These are phyloP conservation scores for Synergus itoensis DNA, from an alignment of 2,888 invertebrate species.

Conservation along the genomic window DNA sequence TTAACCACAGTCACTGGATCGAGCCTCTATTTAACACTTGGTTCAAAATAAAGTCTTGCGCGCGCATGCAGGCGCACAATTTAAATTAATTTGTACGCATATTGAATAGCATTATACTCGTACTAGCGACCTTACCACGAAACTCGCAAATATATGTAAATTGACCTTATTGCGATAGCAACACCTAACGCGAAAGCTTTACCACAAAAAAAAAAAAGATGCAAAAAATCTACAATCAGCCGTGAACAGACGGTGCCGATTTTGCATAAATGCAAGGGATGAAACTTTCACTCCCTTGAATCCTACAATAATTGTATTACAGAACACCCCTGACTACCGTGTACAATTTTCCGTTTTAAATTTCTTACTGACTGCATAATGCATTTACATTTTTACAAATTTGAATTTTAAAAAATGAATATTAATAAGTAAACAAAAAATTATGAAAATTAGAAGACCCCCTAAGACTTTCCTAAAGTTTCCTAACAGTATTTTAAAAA, in stretches of 20 bases:
- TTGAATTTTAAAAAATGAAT: no score
- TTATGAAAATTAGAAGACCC: background rate
- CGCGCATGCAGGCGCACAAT: conserved; percentile 29
- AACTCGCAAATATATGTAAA: conserved; percentile 51
- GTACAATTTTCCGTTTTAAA: background rate
- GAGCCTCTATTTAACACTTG: conserved; percentile 42
- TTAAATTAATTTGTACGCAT: conserved; percentile 50
- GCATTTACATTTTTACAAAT: background rate
- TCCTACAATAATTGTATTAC: conserved; percentile 5
- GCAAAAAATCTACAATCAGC: conserved; percentile 33
- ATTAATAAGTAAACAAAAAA: background rate
- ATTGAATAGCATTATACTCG: conserved; percentile 39
- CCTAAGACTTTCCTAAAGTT: no score
- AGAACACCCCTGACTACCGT: background rate
- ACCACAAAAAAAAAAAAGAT: conserved; percentile 42
- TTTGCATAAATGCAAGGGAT: conserved; percentile 52
- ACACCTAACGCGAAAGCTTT: conserved; percentile 43
- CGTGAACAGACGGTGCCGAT: conserved; percentile 51
- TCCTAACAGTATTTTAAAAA: no score
- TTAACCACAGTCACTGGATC: conserved; percentile 34
- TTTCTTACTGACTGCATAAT: background rate
- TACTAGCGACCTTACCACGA: conserved; percentile 36
- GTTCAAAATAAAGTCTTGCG: conserved; percentile 48
- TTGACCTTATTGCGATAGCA: conserved; percentile 53
- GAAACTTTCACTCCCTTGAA: conserved; percentile 8